phyloP scores from a whole-genome alignment of 2,113 vertebrate genomes.

The Heliornis fulica region DNA sequence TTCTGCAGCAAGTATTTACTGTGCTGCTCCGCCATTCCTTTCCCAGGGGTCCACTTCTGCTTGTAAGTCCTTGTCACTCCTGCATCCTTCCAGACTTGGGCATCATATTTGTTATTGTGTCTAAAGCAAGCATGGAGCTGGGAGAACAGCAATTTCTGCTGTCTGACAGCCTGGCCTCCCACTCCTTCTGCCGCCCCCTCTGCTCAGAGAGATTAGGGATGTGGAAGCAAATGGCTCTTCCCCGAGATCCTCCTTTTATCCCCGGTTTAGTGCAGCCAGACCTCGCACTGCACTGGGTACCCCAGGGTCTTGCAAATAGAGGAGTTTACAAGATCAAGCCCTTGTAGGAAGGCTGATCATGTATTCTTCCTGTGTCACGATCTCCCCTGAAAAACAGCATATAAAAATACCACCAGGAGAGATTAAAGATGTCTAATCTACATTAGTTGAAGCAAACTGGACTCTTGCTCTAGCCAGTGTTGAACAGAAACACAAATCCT shows the following conservation, averaged over 20 bases:
- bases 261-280: not conserved
- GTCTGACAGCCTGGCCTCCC: not conserved
- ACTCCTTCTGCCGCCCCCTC: not conserved
- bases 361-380: not conserved
- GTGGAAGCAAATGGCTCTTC: not conserved
- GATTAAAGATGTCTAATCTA: not conserved
- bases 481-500: not conserved
- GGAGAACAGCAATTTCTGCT: not conserved
- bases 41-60: not conserved
- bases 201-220: not conserved
- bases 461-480: not conserved
- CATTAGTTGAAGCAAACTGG: not conserved
- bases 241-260: not conserved
- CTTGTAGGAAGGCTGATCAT: not conserved
- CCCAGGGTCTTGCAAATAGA: not conserved
- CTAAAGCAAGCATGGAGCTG: not conserved
- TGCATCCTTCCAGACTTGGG: not conserved
- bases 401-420: not conserved
- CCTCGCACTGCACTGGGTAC: not conserved
- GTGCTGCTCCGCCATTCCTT: not conserved
- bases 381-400: not conserved
- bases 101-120: not conserved
- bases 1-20: not conserved
- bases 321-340: not conserved
- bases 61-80: not conserved